Evolutionary conservation across 2,888 invertebrate genomes (phyloP).

Genomic region (Xestia ashworthii): DNA sequence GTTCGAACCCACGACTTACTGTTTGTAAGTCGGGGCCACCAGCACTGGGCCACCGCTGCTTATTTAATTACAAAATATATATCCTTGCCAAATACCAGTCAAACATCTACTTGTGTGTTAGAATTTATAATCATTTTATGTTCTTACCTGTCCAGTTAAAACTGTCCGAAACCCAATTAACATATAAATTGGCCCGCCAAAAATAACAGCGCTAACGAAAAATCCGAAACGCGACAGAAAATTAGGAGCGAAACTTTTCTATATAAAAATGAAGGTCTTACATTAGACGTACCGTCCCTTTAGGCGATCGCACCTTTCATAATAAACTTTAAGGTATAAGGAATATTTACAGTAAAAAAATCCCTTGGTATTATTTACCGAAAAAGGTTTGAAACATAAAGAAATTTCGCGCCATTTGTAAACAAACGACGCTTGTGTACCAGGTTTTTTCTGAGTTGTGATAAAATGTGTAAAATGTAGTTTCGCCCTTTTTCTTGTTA

Average conservation of each 20-base stretch:
- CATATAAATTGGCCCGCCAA: constrained; percentile 17
- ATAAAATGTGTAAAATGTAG: constrained; percentile 69
- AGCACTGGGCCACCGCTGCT: too few relatives aligned
- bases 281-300: constrained; percentile 42
- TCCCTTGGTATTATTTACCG: constrained; percentile 68
- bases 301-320: constrained; percentile 57
- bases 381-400: constrained; percentile 77
- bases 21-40: too few relatives aligned
- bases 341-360: constrained; percentile 68
- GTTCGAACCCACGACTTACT: too few relatives aligned
- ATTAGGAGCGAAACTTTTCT: constrained; percentile 56
- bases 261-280: constrained; percentile 47
- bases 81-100: neutral
- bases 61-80: neutral
- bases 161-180: neutral
- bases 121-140: neutral
- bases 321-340: constrained; percentile 69
- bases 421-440: constrained; percentile 70
- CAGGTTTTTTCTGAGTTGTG: constrained; percentile 60
- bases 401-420: constrained; percentile 79
- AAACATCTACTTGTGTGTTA: neutral
- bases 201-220: constrained; percentile 34
- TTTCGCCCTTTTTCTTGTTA: constrained; percentile 53
- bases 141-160: neutral
- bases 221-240: constrained; percentile 41